These are phyloP conservation scores for Pyrochroa serraticornis DNA, from an alignment of 2,888 invertebrate species.

Conservation along the genomic window DNA sequence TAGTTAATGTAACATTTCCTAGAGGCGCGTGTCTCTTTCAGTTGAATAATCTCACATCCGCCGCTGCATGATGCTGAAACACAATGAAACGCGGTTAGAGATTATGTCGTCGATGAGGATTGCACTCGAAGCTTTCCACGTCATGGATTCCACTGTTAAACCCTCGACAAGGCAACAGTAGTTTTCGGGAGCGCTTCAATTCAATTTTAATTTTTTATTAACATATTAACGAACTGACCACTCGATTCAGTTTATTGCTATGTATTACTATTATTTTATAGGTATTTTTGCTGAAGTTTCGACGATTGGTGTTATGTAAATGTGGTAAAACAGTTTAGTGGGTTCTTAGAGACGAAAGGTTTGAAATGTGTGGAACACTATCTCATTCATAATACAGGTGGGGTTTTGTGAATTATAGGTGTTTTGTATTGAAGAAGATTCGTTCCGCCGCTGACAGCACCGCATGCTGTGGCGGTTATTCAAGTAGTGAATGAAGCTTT, in stretches of 20 bases:
- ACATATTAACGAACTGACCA: background rate
- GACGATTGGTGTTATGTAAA: background rate
- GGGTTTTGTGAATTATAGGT: slow-evolving; percentile 10
- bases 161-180: background rate
- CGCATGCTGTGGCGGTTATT: too few species aligned
- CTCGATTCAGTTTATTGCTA: background rate
- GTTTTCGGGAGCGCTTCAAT: background rate
- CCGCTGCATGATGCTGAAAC: background rate
- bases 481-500: too few species aligned
- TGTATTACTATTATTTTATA: too few species aligned
- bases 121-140: background rate
- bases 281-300: too few species aligned
- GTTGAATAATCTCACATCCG: slow-evolving; percentile 20
- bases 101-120: background rate
- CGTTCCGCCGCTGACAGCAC: slow-evolving; percentile 6
- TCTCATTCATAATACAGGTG: slow-evolving; percentile 5
- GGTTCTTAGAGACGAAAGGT: background rate
- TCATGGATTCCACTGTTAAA: too few species aligned
- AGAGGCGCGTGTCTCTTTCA: slow-evolving; percentile 32
- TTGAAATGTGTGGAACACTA: background rate
- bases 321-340: background rate
- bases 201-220: background rate
- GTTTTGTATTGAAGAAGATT: slow-evolving; percentile 16
- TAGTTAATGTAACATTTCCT: slow-evolving; percentile 39
- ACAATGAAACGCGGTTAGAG: slow-evolving; percentile 2